Base-by-base conservation (phyloP, 2,797 vertebrate species). In the Oophaga sylvatica region DNA sequence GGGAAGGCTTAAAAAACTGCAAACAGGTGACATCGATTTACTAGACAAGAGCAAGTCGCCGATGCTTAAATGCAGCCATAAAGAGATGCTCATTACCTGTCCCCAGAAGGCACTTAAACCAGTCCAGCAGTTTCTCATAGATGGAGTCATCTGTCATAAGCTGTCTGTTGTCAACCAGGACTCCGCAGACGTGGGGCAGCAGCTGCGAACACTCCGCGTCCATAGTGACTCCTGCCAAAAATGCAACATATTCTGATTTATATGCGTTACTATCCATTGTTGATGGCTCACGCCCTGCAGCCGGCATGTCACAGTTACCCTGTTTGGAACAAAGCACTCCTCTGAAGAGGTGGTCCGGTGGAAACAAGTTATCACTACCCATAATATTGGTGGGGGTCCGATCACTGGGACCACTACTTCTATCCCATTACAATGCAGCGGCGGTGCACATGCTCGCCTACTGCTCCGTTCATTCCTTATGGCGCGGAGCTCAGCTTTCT, bases 111-210 rank as follows among this genome's bases (percentile, higher is more conserved):
- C 91, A 90, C 53, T 93, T 95, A 90, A 99, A 96, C 96, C 97
- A 99, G 93, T 99, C 98, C 70, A 99, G 92, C 60, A 99, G 94
- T 89, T 99, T 99, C 93, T 99, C 97, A 93, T 98, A 92, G 89
- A 96, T 97, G 26, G 97, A 97, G 91, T 99, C 97, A 88, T 99
- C 98, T 0, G 94, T 94, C 87, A 97, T 89, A 2, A 94, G 92
- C 83, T 93, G 95, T 63, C 91, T 93, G 0, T 96, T 93, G 63
- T 95, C 95, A 29, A 94, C 93, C 89, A 99, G 92, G 2, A 95
- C 93, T 2, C 94, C 90, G 90, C 96, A 98, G 11, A 99, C 96
- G 0, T 93, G 89, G 0, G 97, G 97, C 87, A 99, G 94, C 62
- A 98, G 93, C 17, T 88, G 91, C n/a, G 94, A 85, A 85, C 96